Evolutionary conservation across 2,113 vertebrate species (phyloP), one percentile per base, ranked within the genome.

Genomic region (Varanus salvator): DNA sequence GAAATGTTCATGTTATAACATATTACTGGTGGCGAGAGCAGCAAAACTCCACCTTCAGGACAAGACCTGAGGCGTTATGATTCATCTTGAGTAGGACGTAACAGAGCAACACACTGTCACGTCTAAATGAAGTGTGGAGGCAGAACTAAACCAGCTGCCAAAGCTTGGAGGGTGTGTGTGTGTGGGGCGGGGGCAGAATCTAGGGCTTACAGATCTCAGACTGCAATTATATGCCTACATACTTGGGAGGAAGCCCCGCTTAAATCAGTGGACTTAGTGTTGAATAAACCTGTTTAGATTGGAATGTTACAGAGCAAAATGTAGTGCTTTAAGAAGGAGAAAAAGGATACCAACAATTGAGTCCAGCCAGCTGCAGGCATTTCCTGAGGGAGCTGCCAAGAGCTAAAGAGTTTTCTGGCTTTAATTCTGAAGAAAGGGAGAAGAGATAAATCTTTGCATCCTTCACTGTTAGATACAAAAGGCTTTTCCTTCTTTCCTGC

Each of bases 371-470:
- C 87, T 80, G 87, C 66, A 71, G 77, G 64, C 64, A 88, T 88
- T 88, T 88, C 87, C 87, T 50, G 77, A 12, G 80, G 64, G 21
- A 69, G 76, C 94, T 92, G 68, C 91, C 86, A 86, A 88, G 83
- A 38, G 84, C 6, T 69, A 4, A 54, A 0, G 21, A n/a, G 11
- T 68, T 75, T 85, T 81, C 88, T 80, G 12, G 66, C 92, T 93
- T 91, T 54, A n/a, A 82, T 44, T 83, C 71, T 11, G 9, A 0
- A 0, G 4, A 83, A 81, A 21, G 4, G 29, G 72, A 76, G 14
- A 68, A 48, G 31, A 31, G 9, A 50, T 52, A 52, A 86, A 84
- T 54, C 50, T 19, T 52, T 84, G 8, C 0, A 75, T 66, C 34
- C 17, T 89, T 85, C 6, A 54, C 85, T 12, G 25, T 80, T 60